A percentile compares a stretch with the other conserved stretches of the same genome.
phyloP scores from a whole-genome alignment of 1,140 invertebrate genomes.

The Wiebesia pumilae region DNA sequence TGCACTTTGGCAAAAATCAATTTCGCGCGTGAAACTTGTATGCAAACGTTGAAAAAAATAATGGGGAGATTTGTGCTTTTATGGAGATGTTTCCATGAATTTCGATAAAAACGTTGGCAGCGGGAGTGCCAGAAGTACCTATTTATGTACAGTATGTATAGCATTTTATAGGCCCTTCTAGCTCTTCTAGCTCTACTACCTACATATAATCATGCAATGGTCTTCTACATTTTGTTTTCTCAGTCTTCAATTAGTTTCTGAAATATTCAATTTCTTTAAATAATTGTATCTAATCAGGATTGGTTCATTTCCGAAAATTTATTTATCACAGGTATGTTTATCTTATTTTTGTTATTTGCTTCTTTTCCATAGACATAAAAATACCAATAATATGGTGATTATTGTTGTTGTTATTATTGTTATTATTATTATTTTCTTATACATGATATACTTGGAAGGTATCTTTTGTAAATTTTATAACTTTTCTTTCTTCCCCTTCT shows the following conservation, averaged over 20 bases:
- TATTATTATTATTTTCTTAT: too few species aligned
- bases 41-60: not conserved
- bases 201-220: not conserved
- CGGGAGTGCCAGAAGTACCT: not conserved
- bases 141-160: not conserved
- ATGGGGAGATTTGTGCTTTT: not conserved
- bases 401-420: not conserved
- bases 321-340: not conserved
- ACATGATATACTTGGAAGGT: too few species aligned
- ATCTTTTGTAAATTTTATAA: too few species aligned
- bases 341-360: not conserved
- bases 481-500: too few species aligned
- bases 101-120: not conserved
- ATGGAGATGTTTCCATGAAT: not conserved
- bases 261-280: not conserved
- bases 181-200: not conserved
- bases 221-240: not conserved
- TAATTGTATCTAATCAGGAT: not conserved
- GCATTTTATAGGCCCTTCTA: not conserved
- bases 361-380: too few species aligned
- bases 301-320: not conserved
- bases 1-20: not conserved
- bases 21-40: not conserved
- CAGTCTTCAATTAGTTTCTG: not conserved
- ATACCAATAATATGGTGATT: too few species aligned